Evolutionary conservation across 1,140 invertebrate genomes (phyloP).

Genomic region (Anthonomus grandis): DNA sequence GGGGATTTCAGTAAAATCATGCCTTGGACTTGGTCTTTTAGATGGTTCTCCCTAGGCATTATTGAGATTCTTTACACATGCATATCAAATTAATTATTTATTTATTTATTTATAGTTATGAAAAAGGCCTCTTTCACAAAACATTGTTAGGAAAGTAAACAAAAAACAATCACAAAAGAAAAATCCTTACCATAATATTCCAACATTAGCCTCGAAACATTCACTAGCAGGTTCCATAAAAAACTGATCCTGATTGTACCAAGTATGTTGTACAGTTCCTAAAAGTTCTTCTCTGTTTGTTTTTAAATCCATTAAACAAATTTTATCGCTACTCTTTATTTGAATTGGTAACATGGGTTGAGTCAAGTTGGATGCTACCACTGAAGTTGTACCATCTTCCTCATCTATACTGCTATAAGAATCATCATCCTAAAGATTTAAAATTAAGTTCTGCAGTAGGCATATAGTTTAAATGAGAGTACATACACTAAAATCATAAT

Average conservation of each 20-base stretch:
- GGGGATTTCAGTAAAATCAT: slow-evolving; percentile 31
- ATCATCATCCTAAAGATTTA: slow-evolving; percentile 21
- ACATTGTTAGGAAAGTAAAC: no score
- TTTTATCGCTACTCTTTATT: slow-evolving; percentile 21
- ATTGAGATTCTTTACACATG: background rate
- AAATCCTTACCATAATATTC: slow-evolving; percentile 38
- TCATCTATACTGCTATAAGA: slow-evolving; percentile 8
- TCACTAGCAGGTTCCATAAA: slow-evolving; percentile 33
- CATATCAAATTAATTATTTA: background rate
- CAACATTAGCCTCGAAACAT: slow-evolving; percentile 37
- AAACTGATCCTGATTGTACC: slow-evolving; percentile 30
- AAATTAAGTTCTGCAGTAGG: no score
- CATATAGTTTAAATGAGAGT: background rate
- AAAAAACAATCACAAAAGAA: no score
- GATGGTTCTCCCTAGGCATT: slow-evolving; percentile 37
- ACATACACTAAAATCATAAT: background rate
- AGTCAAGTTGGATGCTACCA: background rate
- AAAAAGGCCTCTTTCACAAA: no score
- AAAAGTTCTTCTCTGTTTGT: slow-evolving; percentile 30
- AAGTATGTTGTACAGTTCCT: slow-evolving; percentile 35
- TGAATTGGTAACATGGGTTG: background rate
- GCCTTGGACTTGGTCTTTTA: slow-evolving; percentile 30
- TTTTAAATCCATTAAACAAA: slow-evolving; percentile 27
- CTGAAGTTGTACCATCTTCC: background rate
- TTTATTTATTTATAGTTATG: background rate